Base-by-base conservation (phyloP, 35 echinoderm and acorn worm genomes). In the Anneissia japonica region DNA sequence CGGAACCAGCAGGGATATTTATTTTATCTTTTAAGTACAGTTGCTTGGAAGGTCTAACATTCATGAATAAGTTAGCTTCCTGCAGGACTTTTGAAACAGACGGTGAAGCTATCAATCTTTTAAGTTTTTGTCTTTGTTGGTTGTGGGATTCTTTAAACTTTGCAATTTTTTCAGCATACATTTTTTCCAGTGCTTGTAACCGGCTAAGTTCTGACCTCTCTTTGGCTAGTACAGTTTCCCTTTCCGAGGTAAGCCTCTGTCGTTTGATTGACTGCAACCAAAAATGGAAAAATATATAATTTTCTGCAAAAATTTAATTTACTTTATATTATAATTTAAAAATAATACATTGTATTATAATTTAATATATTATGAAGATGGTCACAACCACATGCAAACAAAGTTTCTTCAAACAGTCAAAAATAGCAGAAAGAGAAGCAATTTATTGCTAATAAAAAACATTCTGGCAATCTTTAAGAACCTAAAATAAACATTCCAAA, bases 11-110 rank as follows among this genome's bases (percentile, higher is more conserved):
- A 19, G 35, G 14, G 40, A 81, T 6, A 40, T 23, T 37, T 0
- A 81, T 81, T 81, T 81, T 81, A 37, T 81, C 79, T 26, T 81
- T 81, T 81, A 21, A 38, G 23, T 81, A 81, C 37, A 38, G 14
- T 81, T 81, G 79, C 31, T 38, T 81, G 4, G 79, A 81, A 38
- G 79, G 79, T 39, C 38, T 81, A 4, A 81, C 26, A 23, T 64
- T 64, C 19, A 19, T 26, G 26, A 3, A 30, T 39, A 38, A 39
- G 36, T 39, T 37, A 16, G 38, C 36, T 39, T 36, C 79, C 23
- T 39, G 21, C 23, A 30, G 34, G 30, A 38, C 36, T 81, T 39
- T 38, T 11, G 35, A 30, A 81, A 81, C 28, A 36, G 79, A 35
- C 40, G 79, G n/a, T 26, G 34, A 81, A 37, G 35, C 35, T 26